These are phyloP conservation scores for Tipula helvola DNA, from an alignment of 2,888 invertebrate species.

Conservation along the genomic window DNA sequence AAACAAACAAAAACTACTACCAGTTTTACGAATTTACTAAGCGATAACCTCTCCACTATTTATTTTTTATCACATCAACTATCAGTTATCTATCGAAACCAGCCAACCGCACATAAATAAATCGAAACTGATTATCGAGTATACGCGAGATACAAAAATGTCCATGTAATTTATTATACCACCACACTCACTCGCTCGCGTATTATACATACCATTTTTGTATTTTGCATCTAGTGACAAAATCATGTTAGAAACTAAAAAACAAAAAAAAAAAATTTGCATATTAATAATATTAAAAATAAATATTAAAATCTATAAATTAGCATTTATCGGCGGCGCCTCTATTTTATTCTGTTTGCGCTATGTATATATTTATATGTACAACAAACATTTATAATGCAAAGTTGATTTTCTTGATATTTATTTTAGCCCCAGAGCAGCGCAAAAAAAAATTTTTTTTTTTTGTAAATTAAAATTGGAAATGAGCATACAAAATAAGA, in stretches of 20 bases:
- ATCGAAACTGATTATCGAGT: too few species aligned
- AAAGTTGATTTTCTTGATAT: slow-evolving; percentile 4
- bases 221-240: neutral
- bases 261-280: neutral
- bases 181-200: neutral
- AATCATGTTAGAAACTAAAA: neutral
- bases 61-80: neutral
- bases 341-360: neutral
- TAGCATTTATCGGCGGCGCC: slow-evolving; percentile 4
- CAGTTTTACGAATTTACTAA: neutral
- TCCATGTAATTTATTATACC: neutral
- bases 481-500: neutral
- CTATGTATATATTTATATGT: neutral
- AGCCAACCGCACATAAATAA: too few species aligned
- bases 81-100: neutral
- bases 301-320: slow-evolving; percentile 4
- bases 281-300: neutral
- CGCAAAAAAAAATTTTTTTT: neutral
- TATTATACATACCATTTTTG: neutral
- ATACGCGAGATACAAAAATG: too few species aligned
- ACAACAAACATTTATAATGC: neutral
- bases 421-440: neutral
- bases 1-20: neutral
- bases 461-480: neutral
- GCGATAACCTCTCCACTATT: neutral